These are phyloP conservation scores for Drosophila mercatorum DNA, from an alignment of 2,888 invertebrate species.

Conservation along the genomic window DNA sequence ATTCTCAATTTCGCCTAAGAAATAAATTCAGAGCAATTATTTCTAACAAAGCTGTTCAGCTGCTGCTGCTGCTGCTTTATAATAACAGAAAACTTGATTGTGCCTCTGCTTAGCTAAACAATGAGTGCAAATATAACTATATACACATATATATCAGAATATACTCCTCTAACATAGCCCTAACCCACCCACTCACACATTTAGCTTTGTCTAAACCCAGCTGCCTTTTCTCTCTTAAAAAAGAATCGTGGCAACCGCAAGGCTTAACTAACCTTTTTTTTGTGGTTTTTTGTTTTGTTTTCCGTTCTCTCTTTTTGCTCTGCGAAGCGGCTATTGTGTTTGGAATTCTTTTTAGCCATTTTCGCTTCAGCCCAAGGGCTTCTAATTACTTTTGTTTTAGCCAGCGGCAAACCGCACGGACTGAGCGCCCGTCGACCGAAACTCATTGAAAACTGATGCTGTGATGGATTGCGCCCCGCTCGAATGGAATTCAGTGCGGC, in stretches of 20 bases:
- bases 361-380: slow-evolving; percentile 27
- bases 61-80: background rate
- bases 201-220: background rate
- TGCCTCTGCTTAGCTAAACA: background rate
- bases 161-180: background rate
- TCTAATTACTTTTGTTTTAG: slow-evolving; percentile 62
- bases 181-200: background rate
- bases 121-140: background rate
- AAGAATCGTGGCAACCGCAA: slow-evolving; percentile 29
- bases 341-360: slow-evolving; percentile 41
- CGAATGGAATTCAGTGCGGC: slow-evolving; percentile 33
- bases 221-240: slow-evolving; percentile 4
- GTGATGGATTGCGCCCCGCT: slow-evolving; percentile 54
- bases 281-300: background rate
- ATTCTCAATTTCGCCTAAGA: background rate
- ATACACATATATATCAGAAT: background rate
- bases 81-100: background rate
- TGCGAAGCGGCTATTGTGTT: slow-evolving; percentile 22
- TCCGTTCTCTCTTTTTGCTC: background rate
- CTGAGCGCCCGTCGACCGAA: slow-evolving; percentile 11
- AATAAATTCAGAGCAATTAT: background rate
- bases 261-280: slow-evolving; percentile 42
- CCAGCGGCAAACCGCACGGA: slow-evolving; percentile 32
- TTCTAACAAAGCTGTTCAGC: background rate
- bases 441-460: slow-evolving; percentile 50